phyloP scores from a whole-genome alignment of 2,888 invertebrate genomes.

The Mystacides longicornis region DNA sequence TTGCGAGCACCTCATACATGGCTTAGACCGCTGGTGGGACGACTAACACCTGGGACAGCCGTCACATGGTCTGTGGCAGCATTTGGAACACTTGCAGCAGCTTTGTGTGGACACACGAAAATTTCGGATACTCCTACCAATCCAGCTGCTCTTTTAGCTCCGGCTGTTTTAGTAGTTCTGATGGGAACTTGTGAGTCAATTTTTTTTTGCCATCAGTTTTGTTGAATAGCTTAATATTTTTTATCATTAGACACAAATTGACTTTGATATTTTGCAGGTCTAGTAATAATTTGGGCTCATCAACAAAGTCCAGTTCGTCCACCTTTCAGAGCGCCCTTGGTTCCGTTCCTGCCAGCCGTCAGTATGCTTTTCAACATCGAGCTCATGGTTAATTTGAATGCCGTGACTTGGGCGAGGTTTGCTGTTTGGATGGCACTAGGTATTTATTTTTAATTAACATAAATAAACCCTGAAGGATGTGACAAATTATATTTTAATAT shows the following conservation, averaged over 20 bases:
- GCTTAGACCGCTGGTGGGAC: conserved; percentile 64
- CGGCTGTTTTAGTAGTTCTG: conserved; percentile 55
- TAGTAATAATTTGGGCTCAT: conserved; percentile 68
- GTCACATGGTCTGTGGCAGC: conserved; percentile 66
- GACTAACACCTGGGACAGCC: conserved; percentile 69
- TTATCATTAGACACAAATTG: not conserved
- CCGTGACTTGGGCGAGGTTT: conserved; percentile 77
- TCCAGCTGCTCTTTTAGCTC: conserved; percentile 47
- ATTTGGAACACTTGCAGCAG: conserved; percentile 59
- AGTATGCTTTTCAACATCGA: conserved; percentile 77
- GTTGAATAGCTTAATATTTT: not conserved
- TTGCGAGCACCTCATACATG: conserved; percentile 66
- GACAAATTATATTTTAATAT: no score
- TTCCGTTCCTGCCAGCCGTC: conserved; percentile 69
- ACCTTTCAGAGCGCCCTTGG: conserved; percentile 73
- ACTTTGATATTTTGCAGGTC: conserved; percentile 40
- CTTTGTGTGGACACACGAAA: conserved; percentile 60
- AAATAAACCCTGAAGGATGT: no score
- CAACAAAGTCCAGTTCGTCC: conserved; percentile 65
- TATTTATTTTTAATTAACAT: no score
- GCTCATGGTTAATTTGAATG: conserved; percentile 75
- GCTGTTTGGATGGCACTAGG: conserved; percentile 82
- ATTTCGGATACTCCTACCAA: conserved; percentile 51
- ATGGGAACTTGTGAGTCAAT: conserved; percentile 55
- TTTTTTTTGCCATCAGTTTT: not conserved